phyloP scores from a whole-genome alignment of 1,140 invertebrate genomes.

The Bombus confusus region DNA sequence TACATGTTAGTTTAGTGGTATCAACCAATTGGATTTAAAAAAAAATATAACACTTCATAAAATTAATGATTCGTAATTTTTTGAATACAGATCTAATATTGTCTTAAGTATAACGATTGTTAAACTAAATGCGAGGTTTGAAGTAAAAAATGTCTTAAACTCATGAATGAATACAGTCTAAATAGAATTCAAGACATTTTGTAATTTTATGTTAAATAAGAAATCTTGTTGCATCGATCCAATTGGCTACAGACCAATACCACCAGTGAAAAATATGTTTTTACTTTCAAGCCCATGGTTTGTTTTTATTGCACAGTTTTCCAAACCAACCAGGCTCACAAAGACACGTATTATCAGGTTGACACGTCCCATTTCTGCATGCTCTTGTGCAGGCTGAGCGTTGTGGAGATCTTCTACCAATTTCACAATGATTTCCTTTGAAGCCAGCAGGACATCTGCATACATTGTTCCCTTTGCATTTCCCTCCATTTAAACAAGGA shows the following conservation, averaged over 20 bases:
- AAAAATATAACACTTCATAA: background rate
- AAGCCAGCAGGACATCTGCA: conserved; percentile 91
- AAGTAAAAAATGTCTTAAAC: background rate
- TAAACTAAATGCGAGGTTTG: background rate
- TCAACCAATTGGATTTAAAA: conserved; percentile 56
- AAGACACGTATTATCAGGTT: conserved; percentile 86
- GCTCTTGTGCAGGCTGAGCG: conserved; percentile 87
- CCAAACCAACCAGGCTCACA: conserved; percentile 90
- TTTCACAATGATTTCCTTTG: conserved; percentile 93
- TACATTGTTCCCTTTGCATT: conserved; percentile 92
- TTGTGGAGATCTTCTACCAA: conserved; percentile 86
- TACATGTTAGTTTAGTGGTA: conserved; percentile 52
- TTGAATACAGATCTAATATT: background rate
- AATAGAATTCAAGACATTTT: conserved; percentile 1
- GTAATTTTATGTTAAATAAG: background rate
- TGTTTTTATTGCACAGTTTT: conserved; percentile 86
- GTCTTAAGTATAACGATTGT: background rate
- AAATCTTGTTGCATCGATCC: conserved; percentile 9
- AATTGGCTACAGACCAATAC: conserved; percentile 39
- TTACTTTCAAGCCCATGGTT: conserved; percentile 78
- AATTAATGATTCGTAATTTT: background rate
- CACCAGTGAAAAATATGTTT: conserved; percentile 25
- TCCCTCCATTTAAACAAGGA: conserved; percentile 92
- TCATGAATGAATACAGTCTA: background rate
- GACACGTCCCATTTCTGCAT: conserved; percentile 89